phyloP scores from a whole-genome alignment of 1,140 invertebrate genomes.

The Pogonognathellus flavescens region DNA sequence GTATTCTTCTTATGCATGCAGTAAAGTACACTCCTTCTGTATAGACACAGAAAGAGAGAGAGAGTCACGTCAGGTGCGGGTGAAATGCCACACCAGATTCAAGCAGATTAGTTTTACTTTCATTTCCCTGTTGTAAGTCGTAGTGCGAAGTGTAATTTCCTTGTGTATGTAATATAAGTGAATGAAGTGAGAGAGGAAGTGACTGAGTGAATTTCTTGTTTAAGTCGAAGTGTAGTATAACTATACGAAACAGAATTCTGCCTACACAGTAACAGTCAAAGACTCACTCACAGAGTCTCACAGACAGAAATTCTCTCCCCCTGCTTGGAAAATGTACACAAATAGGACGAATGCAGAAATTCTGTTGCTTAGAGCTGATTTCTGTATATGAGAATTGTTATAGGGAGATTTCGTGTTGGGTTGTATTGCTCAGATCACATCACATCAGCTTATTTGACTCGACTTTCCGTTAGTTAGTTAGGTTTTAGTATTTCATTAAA shows the following conservation, averaged over 20 bases:
- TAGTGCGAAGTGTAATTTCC: conserved; percentile 27
- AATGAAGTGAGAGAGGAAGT: conserved; percentile 16
- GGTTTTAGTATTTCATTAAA: conserved; percentile 34
- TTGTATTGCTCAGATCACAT: conserved; percentile 11
- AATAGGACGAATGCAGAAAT: neutral
- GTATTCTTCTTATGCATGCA: too few species aligned
- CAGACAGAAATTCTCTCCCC: conserved; percentile 48
- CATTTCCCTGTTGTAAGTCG: conserved; percentile 31
- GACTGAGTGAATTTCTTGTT: conserved; percentile 40
- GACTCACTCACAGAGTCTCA: conserved; percentile 24
- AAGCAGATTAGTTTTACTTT: conserved; percentile 37
- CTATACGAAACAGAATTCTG: neutral
- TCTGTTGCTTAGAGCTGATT: neutral
- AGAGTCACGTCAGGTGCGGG: neutral
- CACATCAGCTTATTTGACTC: conserved; percentile 27
- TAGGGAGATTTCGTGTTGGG: conserved; percentile 15
- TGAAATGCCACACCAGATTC: conserved; percentile 43
- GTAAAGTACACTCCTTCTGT: too few species aligned
- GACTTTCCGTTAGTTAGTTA: neutral
- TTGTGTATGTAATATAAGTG: neutral
- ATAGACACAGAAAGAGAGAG: neutral
- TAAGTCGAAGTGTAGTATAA: neutral
- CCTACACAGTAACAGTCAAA: neutral
- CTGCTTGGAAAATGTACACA: neutral
- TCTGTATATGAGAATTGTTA: too few species aligned